These are phyloP conservation scores for Eustalomyia histrio DNA, from an alignment of 2,888 invertebrate species.

Conservation along the genomic window DNA sequence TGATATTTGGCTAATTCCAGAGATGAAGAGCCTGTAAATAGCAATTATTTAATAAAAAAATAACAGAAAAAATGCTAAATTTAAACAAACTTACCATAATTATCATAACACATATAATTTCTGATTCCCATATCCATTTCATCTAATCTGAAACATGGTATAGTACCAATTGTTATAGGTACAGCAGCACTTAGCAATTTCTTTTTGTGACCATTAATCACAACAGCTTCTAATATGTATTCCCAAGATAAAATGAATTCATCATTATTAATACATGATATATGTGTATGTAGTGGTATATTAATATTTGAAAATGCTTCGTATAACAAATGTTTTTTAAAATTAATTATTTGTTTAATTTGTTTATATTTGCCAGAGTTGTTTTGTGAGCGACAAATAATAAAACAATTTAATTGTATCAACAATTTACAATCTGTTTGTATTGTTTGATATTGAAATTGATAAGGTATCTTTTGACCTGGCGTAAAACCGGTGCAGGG, in stretches of 20 bases:
- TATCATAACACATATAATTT: constrained; percentile 45
- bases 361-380: constrained; percentile 23
- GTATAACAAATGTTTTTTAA: constrained; percentile 26
- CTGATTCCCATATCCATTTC: not conserved
- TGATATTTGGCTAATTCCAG: not conserved
- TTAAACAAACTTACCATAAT: constrained; percentile 40
- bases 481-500: constrained; percentile 58
- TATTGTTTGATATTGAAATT: constrained; percentile 12
- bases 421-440: constrained; percentile 46
- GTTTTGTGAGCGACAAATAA: constrained; percentile 24
- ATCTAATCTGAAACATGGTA: constrained; percentile 25
- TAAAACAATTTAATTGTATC: constrained; percentile 51
- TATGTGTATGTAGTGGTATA: constrained; percentile 41
- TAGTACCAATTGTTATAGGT: constrained; percentile 52
- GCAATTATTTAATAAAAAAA: not conserved
- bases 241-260: constrained; percentile 23
- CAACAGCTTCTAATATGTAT: constrained; percentile 39
- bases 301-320: constrained; percentile 24
- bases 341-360: constrained; percentile 44
- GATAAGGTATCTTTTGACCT: constrained; percentile 54
- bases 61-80: not conserved
- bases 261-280: not conserved
- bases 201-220: constrained; percentile 38
- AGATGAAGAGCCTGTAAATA: constrained; percentile 33
- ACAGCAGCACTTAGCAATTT: constrained; percentile 1